Evolutionary conservation across 2,888 invertebrate species (phyloP), one percentile per base, ranked within the genome.

Genomic region (Cryptosula pallasiana): DNA sequence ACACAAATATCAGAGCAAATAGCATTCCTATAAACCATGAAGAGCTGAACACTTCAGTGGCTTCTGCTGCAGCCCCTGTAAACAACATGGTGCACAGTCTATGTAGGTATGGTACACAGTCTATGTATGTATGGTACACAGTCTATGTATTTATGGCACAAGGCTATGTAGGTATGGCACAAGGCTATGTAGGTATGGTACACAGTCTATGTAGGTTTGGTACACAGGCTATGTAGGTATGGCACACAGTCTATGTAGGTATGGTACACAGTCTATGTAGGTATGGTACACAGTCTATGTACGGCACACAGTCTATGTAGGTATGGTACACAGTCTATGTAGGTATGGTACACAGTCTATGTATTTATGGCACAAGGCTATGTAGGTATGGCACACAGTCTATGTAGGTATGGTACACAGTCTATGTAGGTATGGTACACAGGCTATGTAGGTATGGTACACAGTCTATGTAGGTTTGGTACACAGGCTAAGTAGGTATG

Each of bases 11-110:
- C 3, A 84, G 75, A 0, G 82, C 79, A 1, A 81, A 74, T 55
- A 86, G 73, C 74, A 86, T 79, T 13, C 84, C 84, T 23, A 85
- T 78, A 76, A 86, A 85, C 86, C 86, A 86, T 32, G 81, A 83
- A 70, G 82, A 81, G 73, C 80, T 82, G 69, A 83, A 80, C 2
- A 84, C 77, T 54, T 9, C 9, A 25, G 36, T 70, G 45, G 70
- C 35, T 32, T 73, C 55, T 9, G 34, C 70, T 3, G 70, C n/a
- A 9, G 9, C 25, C 55, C 70, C 70, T 70, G 45, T 32, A 63
- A 32, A 27, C 45, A 20, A 45, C 20, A 5, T 20, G 20, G 45
- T 13, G 20, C 9, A 13, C 20, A 20, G 5, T 20, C 20, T 45
- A 45, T 45, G 9, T 13, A 45, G 9, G 20, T 13, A 13, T 45